These are phyloP conservation scores for Hemithea aestivaria DNA, from an alignment of 2,888 invertebrate species.

Conservation along the genomic window DNA sequence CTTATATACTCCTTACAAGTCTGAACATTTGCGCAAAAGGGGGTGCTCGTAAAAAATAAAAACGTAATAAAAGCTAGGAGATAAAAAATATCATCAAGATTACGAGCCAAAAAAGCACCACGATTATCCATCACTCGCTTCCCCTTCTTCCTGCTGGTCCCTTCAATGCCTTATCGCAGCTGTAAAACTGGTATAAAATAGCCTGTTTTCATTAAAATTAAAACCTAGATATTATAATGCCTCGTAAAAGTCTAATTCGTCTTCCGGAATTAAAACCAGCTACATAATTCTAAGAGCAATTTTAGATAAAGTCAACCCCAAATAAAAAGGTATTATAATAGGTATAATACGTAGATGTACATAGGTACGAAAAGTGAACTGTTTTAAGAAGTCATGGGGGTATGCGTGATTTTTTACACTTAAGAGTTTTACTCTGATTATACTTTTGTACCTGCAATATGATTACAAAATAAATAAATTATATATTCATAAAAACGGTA, in stretches of 20 bases:
- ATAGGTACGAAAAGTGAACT: too few species aligned
- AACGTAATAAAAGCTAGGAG: conserved; percentile 50
- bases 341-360: too few species aligned
- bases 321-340: too few species aligned
- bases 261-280: conserved; percentile 10
- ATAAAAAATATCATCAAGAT: conserved; percentile 65
- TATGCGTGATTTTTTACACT: too few species aligned
- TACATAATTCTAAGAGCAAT: conserved; percentile 4
- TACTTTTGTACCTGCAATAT: too few species aligned
- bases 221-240: conserved; percentile 11
- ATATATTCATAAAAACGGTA: too few species aligned
- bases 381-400: too few species aligned
- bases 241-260: conserved; percentile 6
- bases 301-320: conserved; percentile 3
- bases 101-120: conserved; percentile 43
- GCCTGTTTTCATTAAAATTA: conserved; percentile 25
- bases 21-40: conserved; percentile 28
- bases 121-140: conserved; percentile 41
- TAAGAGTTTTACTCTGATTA: too few species aligned
- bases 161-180: conserved; percentile 41
- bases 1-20: conserved; percentile 42
- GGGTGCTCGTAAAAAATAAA: conserved; percentile 53
- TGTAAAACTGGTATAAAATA: conserved; percentile 38
- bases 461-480: too few species aligned
- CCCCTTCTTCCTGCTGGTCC: conserved; percentile 36